Percentiles rank a stretch among this genome's conserved stretches.
Conservation (phyloP, 2,888 invertebrate genomes). For the Tupiocoris notatus region DNA sequence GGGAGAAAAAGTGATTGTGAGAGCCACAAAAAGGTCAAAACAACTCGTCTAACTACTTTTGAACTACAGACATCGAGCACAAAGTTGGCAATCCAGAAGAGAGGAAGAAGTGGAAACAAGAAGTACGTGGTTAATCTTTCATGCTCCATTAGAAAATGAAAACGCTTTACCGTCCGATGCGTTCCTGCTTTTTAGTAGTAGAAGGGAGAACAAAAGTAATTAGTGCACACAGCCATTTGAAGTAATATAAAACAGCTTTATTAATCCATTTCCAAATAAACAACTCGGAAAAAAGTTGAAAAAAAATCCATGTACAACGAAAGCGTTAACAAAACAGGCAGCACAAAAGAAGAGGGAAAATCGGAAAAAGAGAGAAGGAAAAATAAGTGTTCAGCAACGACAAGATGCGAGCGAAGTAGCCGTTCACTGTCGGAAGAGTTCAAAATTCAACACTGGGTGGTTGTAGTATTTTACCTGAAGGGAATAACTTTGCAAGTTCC, state of each 20-base stretch:
- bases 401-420: background rate
- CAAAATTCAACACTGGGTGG: slow-evolving; percentile 16
- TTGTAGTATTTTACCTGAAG: slow-evolving; percentile 28
- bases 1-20: slow-evolving; percentile 3
- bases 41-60: background rate
- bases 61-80: background rate
- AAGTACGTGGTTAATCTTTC: slow-evolving; percentile 24
- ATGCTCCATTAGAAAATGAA: slow-evolving; percentile 19
- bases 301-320: slow-evolving; percentile 19
- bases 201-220: slow-evolving; percentile 35
- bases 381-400: background rate
- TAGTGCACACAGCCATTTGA: slow-evolving; percentile 38
- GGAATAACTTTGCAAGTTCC: slow-evolving; percentile 11
- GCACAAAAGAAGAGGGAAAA: slow-evolving; percentile 24
- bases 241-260: slow-evolving; percentile 35
- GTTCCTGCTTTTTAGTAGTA: slow-evolving; percentile 28
- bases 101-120: background rate
- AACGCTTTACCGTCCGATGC: background rate
- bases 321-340: slow-evolving; percentile 33
- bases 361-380: slow-evolving; percentile 16
- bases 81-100: background rate
- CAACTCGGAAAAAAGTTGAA: slow-evolving; percentile 7
- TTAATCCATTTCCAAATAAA: slow-evolving; percentile 23
- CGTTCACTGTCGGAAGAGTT: slow-evolving; percentile 5
- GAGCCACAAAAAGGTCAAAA: background rate